Evolutionary conservation across 2,113 vertebrate genomes (phyloP).

Genomic region (Vidua chalybeata): DNA sequence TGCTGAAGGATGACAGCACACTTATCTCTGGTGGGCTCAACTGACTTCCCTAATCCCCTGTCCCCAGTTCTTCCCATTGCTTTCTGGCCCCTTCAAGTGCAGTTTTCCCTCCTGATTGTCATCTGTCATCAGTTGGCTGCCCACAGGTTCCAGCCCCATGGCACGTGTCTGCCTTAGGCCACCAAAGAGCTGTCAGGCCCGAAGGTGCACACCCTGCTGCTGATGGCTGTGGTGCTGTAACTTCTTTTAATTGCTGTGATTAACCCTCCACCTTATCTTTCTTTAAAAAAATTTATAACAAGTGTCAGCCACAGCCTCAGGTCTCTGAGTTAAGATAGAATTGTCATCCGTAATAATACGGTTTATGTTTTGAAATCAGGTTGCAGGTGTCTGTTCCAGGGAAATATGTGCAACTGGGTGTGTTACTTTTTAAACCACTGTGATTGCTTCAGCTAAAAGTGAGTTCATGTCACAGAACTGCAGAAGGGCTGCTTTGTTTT

Average conservation of each 20-base stretch:
- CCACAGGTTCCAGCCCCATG: not conserved
- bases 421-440: not conserved
- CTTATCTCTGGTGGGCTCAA: not conserved
- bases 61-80: not conserved
- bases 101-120: not conserved
- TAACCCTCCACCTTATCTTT: not conserved
- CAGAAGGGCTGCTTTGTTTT: not conserved
- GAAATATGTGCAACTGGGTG: not conserved
- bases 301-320: not conserved
- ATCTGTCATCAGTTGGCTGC: not conserved
- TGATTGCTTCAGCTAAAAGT: not conserved
- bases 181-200: not conserved
- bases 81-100: not conserved
- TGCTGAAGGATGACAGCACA: not conserved
- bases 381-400: not conserved
- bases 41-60: not conserved
- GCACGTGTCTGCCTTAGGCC: not conserved
- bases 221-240: not conserved
- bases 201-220: not conserved
- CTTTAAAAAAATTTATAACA: not conserved
- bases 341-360: not conserved
- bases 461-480: not conserved
- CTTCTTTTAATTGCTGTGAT: not conserved
- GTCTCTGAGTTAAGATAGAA: not conserved
- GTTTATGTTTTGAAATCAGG: not conserved